These are phyloP conservation scores for Armadillidium nasatum DNA, from an alignment of 1,140 invertebrate genomes.

Conservation along the genomic window DNA sequence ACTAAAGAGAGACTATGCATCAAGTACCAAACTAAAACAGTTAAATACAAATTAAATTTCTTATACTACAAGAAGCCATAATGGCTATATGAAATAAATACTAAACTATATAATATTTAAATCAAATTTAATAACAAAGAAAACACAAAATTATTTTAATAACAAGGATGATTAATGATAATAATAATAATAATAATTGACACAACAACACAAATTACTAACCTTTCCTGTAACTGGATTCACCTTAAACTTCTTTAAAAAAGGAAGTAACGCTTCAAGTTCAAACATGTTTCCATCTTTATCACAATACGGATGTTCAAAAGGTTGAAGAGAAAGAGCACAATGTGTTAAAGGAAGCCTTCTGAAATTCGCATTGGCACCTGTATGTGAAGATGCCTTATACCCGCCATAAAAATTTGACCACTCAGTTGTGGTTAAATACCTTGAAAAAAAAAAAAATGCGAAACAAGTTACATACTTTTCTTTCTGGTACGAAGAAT, in stretches of 20 bases:
- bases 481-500: conserved; percentile 10
- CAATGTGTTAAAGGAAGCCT: conserved; percentile 91
- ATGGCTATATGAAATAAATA: no score
- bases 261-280: conserved; percentile 77
- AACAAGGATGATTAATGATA: no score
- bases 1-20: no score
- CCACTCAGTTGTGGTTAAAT: conserved; percentile 95
- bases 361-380: conserved; percentile 73
- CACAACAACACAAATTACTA: no score
- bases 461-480: conserved; percentile 17
- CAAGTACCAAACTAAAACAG: no score
- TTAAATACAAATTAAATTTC: no score
- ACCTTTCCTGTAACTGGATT: conserved; percentile 92
- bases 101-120: no score
- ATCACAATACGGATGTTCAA: conserved; percentile 87
- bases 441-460: conserved; percentile 59
- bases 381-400: conserved; percentile 58
- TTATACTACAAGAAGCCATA: no score
- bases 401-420: conserved; percentile 90
- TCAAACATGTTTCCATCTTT: conserved; percentile 83
- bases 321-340: conserved; percentile 85
- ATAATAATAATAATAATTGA: no score
- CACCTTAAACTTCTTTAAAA: conserved; percentile 86
- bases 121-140: no score
- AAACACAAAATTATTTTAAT: no score